Evolutionary conservation across 2,113 vertebrate genomes (phyloP).

Genomic region (Hippocampus abdominalis): DNA sequence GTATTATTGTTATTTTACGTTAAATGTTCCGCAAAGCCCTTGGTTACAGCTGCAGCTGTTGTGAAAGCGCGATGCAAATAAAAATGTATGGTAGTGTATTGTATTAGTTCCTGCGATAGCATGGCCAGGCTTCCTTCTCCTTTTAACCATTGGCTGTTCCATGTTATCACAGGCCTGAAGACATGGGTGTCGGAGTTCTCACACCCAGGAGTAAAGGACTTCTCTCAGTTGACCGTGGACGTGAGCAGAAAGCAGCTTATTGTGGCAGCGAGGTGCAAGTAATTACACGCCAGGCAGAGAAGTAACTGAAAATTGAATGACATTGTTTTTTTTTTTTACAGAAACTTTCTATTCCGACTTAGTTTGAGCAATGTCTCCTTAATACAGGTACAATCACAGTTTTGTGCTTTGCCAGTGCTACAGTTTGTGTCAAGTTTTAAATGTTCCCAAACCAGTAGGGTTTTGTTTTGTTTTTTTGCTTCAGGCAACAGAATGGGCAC

Average conservation of each 20-base stretch:
- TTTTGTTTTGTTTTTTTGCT: conserved; percentile 5
- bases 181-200: conserved; percentile 90
- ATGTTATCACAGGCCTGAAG: conserved; percentile 75
- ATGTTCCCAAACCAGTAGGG: background rate
- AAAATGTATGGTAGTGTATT: too few species aligned
- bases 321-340: conserved; percentile 52
- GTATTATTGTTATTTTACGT: too few species aligned
- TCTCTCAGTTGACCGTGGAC: conserved; percentile 90
- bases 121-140: background rate
- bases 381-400: conserved; percentile 79
- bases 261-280: conserved; percentile 89
- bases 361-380: conserved; percentile 87
- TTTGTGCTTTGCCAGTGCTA: background rate
- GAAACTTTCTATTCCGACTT: conserved; percentile 96
- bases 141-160: background rate
- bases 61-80: too few species aligned
- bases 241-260: conserved; percentile 89
- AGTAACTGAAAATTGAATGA: background rate
- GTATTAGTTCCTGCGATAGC: background rate
- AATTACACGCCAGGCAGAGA: background rate
- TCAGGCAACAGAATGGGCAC: conserved; percentile 88
- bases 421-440: background rate
- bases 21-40: too few species aligned
- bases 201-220: conserved; percentile 84
- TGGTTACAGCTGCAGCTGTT: too few species aligned